Conservation (phyloP, 2,113 vertebrate species). For the Cepphus grylle region DNA sequence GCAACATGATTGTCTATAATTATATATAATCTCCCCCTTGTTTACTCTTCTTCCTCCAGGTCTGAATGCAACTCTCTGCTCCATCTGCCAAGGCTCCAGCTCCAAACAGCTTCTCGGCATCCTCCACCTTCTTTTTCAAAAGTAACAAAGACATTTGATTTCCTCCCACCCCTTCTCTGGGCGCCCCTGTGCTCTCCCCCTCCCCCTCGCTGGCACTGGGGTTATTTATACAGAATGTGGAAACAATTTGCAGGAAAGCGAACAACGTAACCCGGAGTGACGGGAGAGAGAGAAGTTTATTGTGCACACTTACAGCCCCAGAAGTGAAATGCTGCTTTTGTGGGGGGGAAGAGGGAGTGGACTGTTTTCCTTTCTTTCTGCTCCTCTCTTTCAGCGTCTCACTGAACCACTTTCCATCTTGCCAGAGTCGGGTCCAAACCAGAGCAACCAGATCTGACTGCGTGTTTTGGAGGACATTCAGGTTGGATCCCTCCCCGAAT, state of each 20-base stretch:
- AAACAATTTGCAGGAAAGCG: slow-evolving; percentile 57
- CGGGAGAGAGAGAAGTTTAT: neutral
- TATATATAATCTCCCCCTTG: slow-evolving; percentile 75
- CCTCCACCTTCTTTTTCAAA: slow-evolving; percentile 27
- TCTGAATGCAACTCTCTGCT: slow-evolving; percentile 50
- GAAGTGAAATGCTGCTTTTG: neutral
- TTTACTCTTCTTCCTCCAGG: slow-evolving; percentile 72
- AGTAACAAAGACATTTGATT: slow-evolving; percentile 36
- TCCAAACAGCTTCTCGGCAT: slow-evolving; percentile 14
- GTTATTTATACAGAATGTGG: slow-evolving; percentile 61
- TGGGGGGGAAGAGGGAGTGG: neutral
- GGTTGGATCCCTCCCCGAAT: neutral
- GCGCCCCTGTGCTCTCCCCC: neutral
- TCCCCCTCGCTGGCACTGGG: slow-evolving; percentile 32
- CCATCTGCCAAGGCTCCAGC: neutral
- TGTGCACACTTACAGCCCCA: neutral
- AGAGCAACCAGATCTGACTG: slow-evolving; percentile 14
- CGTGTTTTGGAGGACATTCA: neutral
- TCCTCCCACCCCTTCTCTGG: neutral
- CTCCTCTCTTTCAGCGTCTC: neutral
- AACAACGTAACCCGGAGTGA: slow-evolving; percentile 1
- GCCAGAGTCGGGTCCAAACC: neutral
- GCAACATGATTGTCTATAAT: slow-evolving; percentile 77
- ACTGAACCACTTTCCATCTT: neutral
- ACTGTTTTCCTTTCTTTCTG: neutral